Evolutionary conservation across 2,888 invertebrate species (phyloP).

Genomic region (Cataglyphis rosenhaueri): DNA sequence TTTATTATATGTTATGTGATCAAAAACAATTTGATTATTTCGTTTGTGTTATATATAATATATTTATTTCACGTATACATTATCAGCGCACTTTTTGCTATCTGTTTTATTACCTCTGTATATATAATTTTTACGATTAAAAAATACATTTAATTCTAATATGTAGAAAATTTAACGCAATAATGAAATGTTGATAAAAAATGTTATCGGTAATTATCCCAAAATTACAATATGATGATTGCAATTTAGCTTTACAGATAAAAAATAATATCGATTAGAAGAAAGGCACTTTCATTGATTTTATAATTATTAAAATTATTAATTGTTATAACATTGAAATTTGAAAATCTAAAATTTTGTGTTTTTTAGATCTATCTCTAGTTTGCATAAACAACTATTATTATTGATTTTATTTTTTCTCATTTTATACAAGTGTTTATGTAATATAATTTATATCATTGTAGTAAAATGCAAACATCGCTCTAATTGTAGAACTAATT

Average conservation of each 20-base stretch:
- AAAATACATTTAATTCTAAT: constrained; percentile 33
- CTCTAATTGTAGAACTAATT: background rate
- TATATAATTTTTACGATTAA: constrained; percentile 26
- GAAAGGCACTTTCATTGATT: background rate
- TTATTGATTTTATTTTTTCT: background rate
- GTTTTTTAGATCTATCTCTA: background rate
- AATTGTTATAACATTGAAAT: background rate
- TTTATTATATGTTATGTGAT: background rate
- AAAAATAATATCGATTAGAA: constrained; percentile 17
- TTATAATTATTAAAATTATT: constrained; percentile 4
- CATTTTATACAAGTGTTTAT: background rate
- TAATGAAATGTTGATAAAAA: constrained; percentile 10
- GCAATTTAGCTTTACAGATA: background rate
- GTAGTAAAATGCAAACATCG: background rate
- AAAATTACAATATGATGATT: constrained; percentile 8
- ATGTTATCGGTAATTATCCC: constrained; percentile 14
- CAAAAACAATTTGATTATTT: background rate
- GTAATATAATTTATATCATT: background rate
- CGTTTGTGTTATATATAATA: constrained; percentile 27
- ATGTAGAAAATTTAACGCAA: constrained; percentile 22
- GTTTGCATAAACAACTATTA: constrained; percentile 2
- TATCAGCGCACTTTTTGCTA: background rate
- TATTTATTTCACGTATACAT: constrained; percentile 29
- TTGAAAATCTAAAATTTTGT: background rate
- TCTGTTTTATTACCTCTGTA: background rate